Evolutionary conservation across 2,888 invertebrate genomes (phyloP).

Genomic region (Lasioglossum marginatum): DNA sequence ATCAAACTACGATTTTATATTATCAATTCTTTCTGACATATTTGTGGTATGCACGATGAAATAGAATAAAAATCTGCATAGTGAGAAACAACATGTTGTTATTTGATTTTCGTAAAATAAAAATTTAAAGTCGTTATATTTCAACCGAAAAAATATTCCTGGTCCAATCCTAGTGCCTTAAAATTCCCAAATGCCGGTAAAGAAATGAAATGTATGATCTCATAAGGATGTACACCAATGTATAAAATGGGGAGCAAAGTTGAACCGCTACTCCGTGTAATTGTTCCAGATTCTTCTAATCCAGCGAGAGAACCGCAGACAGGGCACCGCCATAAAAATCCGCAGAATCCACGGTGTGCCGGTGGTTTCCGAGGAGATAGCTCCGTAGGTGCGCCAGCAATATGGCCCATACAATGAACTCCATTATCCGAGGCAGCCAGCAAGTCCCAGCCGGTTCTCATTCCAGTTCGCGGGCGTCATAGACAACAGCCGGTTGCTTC

Average conservation of each 20-base stretch:
- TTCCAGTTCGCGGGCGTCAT: conserved; percentile 18
- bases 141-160: background rate
- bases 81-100: background rate
- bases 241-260: background rate
- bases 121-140: too few species aligned
- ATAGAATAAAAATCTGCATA: too few species aligned
- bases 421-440: conserved; percentile 55
- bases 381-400: conserved; percentile 70
- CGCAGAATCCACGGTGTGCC: conserved; percentile 59
- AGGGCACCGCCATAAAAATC: conserved; percentile 36
- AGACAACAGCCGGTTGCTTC: conserved; percentile 41
- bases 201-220: background rate
- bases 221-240: background rate
- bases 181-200: background rate
- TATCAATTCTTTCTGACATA: background rate
- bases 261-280: background rate
- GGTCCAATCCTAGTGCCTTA: background rate
- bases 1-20: background rate
- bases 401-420: conserved; percentile 75
- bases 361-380: conserved; percentile 72
- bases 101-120: background rate
- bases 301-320: background rate
- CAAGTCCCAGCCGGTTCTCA: conserved; percentile 58
- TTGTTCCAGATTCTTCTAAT: background rate
- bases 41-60: too few species aligned